Conservation (phyloP, 1,140 invertebrate species). For the Zophobas atratus region DNA sequence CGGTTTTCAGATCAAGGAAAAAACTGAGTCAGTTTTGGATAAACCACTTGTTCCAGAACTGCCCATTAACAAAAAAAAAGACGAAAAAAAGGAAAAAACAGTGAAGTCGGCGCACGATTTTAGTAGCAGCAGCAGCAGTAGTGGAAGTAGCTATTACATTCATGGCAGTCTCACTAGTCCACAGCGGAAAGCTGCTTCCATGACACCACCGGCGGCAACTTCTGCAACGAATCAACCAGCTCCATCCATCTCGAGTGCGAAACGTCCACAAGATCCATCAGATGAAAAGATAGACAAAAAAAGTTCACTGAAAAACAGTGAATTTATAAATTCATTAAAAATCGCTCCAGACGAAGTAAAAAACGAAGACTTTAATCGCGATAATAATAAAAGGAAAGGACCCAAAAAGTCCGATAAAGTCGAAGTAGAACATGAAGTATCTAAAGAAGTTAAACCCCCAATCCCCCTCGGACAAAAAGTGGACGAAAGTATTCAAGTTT, state of each 20-base stretch:
- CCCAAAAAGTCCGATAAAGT: background rate
- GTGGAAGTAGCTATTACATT: background rate
- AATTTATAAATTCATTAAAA: no score
- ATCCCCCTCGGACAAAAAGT: background rate
- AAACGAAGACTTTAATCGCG: background rate
- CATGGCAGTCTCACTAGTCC: background rate
- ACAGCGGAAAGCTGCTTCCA: no score
- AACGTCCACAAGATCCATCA: no score
- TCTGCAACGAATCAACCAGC: no score
- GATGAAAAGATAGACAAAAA: no score
- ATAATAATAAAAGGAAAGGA: background rate
- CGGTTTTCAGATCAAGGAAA: background rate
- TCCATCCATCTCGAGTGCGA: no score
- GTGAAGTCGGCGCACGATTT: background rate
- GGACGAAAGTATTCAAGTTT: slow-evolving; percentile 3
- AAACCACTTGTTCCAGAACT: background rate
- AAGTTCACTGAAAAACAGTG: no score
- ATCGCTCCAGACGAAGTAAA: background rate
- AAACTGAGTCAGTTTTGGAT: background rate
- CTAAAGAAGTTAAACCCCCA: background rate
- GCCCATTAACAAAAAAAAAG: background rate
- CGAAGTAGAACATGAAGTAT: background rate
- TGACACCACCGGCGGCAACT: no score
- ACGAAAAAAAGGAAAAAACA: background rate
- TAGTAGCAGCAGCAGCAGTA: slow-evolving; percentile 2